Evolutionary conservation across 2,797 vertebrate genomes (phyloP).

Genomic region (Falco columbarius): DNA sequence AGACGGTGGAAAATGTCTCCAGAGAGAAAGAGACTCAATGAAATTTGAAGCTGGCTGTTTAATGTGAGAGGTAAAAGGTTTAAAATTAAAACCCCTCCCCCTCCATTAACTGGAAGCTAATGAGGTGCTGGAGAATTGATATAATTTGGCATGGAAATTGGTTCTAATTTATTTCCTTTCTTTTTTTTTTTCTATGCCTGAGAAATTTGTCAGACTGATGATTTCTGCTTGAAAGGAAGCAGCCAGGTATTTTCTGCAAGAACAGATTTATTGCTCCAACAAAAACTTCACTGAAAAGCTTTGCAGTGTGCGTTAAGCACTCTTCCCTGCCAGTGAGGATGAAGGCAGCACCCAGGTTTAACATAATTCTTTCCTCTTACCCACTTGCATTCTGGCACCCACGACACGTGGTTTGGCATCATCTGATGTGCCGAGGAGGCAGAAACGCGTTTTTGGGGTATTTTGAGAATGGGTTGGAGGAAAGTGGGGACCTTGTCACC

Average conservation of each 20-base stretch:
- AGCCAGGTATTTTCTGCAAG: neutral
- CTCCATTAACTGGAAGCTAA: conserved; percentile 18
- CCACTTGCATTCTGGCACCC: accelerated
- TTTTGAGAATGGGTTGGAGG: neutral
- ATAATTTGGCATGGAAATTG: conserved; percentile 1
- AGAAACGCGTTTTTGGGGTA: accelerated
- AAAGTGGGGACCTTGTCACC: accelerated
- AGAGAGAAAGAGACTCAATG: conserved; percentile 26
- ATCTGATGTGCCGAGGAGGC: neutral
- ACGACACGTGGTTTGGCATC: neutral
- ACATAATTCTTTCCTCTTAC: neutral
- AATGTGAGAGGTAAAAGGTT: conserved; percentile 12
- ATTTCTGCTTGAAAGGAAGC: neutral
- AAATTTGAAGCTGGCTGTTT: conserved; percentile 40
- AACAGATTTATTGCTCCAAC: neutral
- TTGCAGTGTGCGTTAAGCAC: neutral
- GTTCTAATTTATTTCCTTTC: neutral
- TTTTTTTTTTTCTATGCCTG: neutral
- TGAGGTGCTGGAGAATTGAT: conserved; percentile 15
- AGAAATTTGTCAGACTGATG: neutral
- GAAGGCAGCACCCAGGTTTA: neutral
- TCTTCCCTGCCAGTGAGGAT: neutral
- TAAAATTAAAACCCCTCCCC: conserved; percentile 26
- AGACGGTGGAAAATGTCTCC: neutral
- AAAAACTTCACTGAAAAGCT: neutral